Conservation (phyloP, 1,140 invertebrate genomes). For the Megathymus violae region DNA sequence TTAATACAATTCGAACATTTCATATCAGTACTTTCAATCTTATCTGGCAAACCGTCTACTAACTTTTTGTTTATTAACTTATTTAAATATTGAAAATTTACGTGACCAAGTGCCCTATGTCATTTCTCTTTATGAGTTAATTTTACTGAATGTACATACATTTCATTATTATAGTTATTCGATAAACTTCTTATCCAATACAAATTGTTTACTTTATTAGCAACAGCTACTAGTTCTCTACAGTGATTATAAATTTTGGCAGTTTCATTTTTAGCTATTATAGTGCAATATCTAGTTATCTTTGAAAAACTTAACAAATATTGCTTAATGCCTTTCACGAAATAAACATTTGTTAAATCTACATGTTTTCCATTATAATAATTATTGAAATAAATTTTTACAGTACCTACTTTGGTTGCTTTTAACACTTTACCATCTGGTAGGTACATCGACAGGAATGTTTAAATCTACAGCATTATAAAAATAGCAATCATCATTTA, state of each 20-base stretch:
- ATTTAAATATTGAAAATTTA: constrained; percentile 60
- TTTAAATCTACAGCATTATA: constrained; percentile 9
- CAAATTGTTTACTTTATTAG: constrained; percentile 46
- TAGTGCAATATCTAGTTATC: constrained; percentile 32
- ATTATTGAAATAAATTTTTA: constrained; percentile 26
- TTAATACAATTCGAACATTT: constrained; percentile 52
- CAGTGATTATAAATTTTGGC: constrained; percentile 44
- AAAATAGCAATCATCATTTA: constrained; percentile 42
- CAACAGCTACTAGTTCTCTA: constrained; percentile 45
- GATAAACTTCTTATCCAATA: constrained; percentile 49
- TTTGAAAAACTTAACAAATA: constrained; percentile 39
- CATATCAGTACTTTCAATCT: constrained; percentile 52
- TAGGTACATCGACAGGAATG: constrained; percentile 27
- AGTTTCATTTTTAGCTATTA: constrained; percentile 44
- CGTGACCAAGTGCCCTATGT: constrained; percentile 56
- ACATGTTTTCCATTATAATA: constrained; percentile 27
- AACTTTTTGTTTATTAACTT: constrained; percentile 52
- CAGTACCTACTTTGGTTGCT: constrained; percentile 29
- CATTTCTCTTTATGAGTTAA: constrained; percentile 54
- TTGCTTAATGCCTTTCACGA: constrained; percentile 38
- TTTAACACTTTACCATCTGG: constrained; percentile 28
- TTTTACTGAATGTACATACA: constrained; percentile 32
- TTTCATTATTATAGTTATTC: constrained; percentile 38
- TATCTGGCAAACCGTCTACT: constrained; percentile 50
- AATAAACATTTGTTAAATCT: constrained; percentile 37